Conservation (phyloP, 1,140 invertebrate genomes). For the Drosophila saltans region DNA sequence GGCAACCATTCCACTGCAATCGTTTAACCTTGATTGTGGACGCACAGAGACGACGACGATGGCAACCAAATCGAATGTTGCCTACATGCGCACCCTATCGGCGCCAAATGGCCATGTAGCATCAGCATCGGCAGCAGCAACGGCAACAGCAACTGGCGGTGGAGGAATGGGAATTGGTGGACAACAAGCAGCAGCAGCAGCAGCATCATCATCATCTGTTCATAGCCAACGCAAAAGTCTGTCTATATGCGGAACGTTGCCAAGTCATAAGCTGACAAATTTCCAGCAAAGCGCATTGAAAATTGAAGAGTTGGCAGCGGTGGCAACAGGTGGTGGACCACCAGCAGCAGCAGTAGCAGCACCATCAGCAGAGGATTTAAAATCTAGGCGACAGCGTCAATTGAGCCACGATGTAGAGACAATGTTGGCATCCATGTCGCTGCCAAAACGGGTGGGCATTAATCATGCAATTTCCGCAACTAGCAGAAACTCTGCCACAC, state of each 20-base stretch:
- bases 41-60: constrained; percentile 57
- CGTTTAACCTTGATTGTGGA: constrained; percentile 83
- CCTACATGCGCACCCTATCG: constrained; percentile 80
- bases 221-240: constrained; percentile 72
- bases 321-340: constrained; percentile 47
- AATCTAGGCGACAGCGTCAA: constrained; percentile 77
- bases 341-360: no score
- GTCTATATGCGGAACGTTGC: constrained; percentile 45
- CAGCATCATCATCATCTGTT: background rate
- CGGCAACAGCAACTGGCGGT: background rate
- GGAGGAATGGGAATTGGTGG: constrained; percentile 1
- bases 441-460: constrained; percentile 82
- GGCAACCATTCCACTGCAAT: constrained; percentile 83
- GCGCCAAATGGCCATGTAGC: constrained; percentile 59
- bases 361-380: constrained; percentile 63
- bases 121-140: background rate
- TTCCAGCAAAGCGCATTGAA: constrained; percentile 76
- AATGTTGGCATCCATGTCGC: constrained; percentile 51
- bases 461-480: constrained; percentile 70
- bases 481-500: constrained; percentile 65
- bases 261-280: constrained; percentile 82
- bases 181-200: constrained; percentile 1
- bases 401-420: constrained; percentile 69
- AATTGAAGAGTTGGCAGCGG: constrained; percentile 73
- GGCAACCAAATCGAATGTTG: constrained; percentile 62